These are phyloP conservation scores for Turritopsis rubra DNA, from an alignment of 30 jellyfish, hydroid and myxozoan species.

Conservation along the genomic window DNA sequence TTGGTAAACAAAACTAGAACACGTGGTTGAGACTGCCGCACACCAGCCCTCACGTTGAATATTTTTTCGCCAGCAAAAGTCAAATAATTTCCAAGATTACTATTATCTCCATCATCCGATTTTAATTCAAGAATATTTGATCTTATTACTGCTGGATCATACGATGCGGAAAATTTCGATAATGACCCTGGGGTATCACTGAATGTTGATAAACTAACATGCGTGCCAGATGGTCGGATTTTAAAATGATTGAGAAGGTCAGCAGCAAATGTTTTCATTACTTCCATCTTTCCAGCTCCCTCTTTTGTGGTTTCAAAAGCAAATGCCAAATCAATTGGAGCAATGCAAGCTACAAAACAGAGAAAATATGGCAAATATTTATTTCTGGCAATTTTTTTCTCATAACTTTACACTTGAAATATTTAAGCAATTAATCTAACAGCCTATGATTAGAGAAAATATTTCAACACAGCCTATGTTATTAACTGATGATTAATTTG, in stretches of 20 bases:
- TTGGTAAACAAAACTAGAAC: slow-evolving; percentile 58
- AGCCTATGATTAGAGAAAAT: too few species aligned
- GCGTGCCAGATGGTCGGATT: slow-evolving; percentile 63
- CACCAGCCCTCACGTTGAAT: slow-evolving; percentile 68
- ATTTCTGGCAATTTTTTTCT: too few species aligned
- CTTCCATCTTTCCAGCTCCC: slow-evolving; percentile 35
- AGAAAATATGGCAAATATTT: background rate
- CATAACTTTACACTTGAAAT: too few species aligned
- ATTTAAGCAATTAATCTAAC: too few species aligned
- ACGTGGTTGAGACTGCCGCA: slow-evolving; percentile 67
- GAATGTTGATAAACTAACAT: slow-evolving; percentile 54
- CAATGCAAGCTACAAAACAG: slow-evolving; percentile 64
- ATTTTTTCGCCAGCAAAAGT: slow-evolving; percentile 47
- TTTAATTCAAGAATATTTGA: slow-evolving; percentile 45
- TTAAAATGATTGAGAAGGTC: slow-evolving; percentile 56
- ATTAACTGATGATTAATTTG: too few species aligned
- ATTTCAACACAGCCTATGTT: too few species aligned
- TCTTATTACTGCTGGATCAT: slow-evolving; percentile 39
- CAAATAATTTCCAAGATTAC: slow-evolving; percentile 41
- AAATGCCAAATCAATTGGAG: slow-evolving; percentile 85
- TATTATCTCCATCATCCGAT: slow-evolving; percentile 37
- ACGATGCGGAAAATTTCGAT: slow-evolving; percentile 53
- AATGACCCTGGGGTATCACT: slow-evolving; percentile 43
- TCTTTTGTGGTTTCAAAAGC: slow-evolving; percentile 69
- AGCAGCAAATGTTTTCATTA: slow-evolving; percentile 56